Percentiles rank a stretch among this genome's conserved stretches.
Conservation (phyloP, 2,888 invertebrate species). For the Eupithecia centaureata region DNA sequence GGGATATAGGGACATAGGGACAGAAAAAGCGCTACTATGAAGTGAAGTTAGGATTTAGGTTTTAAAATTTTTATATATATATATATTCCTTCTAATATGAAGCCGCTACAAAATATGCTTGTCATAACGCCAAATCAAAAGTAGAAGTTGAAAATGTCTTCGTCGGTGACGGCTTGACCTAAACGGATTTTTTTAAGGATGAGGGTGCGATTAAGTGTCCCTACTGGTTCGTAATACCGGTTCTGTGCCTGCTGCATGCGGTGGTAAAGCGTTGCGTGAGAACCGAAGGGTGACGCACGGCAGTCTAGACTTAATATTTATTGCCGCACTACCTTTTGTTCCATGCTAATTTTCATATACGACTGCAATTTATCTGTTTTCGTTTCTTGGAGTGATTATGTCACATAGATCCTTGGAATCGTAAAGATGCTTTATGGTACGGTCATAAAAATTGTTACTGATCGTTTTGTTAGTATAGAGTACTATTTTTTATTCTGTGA, state of each 20-base stretch:
- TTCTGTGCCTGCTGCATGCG: constrained; percentile 33
- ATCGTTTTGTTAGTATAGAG: neutral
- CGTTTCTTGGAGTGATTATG: constrained; percentile 19
- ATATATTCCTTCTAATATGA: neutral
- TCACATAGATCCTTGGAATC: constrained; percentile 9
- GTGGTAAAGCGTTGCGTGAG: constrained; percentile 75
- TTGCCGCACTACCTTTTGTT: constrained; percentile 40
- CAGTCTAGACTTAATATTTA: constrained; percentile 69
- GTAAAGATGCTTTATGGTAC: constrained; percentile 12
- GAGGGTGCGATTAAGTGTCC: neutral
- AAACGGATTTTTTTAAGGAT: neutral
- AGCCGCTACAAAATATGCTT: neutral
- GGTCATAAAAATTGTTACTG: neutral
- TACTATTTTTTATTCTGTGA: too few species aligned
- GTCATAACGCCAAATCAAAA: neutral
- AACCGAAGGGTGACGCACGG: constrained; percentile 72
- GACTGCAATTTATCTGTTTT: constrained; percentile 35
- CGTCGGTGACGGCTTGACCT: neutral
- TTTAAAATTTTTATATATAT: too few species aligned
- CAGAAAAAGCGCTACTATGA: too few species aligned
- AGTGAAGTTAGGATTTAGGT: too few species aligned
- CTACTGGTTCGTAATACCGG: constrained; percentile 19
- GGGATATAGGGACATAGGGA: too few species aligned
- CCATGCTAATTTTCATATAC: constrained; percentile 39
- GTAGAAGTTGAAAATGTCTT: neutral